phyloP scores from a whole-genome alignment of 2,888 invertebrate species.

The Sarcophaga variegata region DNA sequence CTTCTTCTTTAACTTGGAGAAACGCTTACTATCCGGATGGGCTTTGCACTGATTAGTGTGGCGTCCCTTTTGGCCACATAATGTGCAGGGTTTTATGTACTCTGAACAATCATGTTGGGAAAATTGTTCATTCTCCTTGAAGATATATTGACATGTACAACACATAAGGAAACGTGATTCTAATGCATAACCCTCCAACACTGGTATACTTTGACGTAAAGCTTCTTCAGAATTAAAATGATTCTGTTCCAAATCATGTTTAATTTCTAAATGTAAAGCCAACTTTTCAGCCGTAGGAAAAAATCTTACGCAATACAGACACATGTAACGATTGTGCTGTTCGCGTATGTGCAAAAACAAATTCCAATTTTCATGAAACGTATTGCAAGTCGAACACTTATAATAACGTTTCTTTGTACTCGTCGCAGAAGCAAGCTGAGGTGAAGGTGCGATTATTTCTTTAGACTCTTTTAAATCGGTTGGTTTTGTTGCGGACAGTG shows the following conservation, averaged over 20 bases:
- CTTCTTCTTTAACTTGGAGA: conserved; percentile 72
- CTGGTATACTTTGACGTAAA: conserved; percentile 84
- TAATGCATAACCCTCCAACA: conserved; percentile 82
- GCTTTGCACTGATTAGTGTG: conserved; percentile 80
- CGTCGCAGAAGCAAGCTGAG: conserved; percentile 8
- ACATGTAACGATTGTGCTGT: conserved; percentile 90
- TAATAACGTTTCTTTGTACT: conserved; percentile 85
- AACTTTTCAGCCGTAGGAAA: conserved; percentile 91
- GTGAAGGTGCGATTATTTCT: conserved; percentile 21
- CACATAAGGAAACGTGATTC: conserved; percentile 88
- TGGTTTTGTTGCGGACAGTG: background rate
- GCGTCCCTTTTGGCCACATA: conserved; percentile 80
- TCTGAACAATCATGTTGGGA: conserved; percentile 87
- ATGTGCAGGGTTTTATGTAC: conserved; percentile 78
- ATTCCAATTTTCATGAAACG: conserved; percentile 93
- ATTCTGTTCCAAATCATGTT: conserved; percentile 89
- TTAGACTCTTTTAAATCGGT: background rate
- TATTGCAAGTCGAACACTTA: conserved; percentile 91
- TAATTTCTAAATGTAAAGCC: conserved; percentile 88
- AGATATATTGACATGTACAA: conserved; percentile 90
- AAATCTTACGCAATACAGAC: conserved; percentile 91
- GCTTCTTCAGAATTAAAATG: conserved; percentile 87
- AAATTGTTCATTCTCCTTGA: conserved; percentile 89
- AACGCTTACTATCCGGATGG: conserved; percentile 73
- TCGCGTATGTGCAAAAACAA: conserved; percentile 92